Base-by-base conservation (phyloP, 2,113 vertebrate species). In the Drymodes brunneopygia region DNA sequence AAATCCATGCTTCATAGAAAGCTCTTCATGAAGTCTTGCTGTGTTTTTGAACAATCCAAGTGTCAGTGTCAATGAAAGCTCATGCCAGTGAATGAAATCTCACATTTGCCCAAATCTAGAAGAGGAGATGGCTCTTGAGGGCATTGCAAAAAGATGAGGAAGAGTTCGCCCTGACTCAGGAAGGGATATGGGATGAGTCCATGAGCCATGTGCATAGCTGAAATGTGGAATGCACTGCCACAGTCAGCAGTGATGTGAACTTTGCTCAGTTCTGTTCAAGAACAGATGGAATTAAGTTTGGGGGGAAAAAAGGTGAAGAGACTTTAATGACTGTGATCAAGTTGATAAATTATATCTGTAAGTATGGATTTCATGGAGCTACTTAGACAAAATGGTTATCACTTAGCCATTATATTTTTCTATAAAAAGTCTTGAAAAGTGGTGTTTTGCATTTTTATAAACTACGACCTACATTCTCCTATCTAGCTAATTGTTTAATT, bases 231-330 rank as follows among this genome's bases (percentile, higher is more conserved):
- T 12, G 17, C 3, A 23, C 36, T 80, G 40, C 53, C 61, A 71
- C 29, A 12, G 11, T 21, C 24, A 56, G 20, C 19, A 75, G 36
- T 35, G 29, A 33, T 38, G 16, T 10, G 29, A 70, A 64, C 8
- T 86, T 80, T 23, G 4, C 21, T 80, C 40, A 40, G 7, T 20
- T 74, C 8, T 74, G 5, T 72, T 69, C 27, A 75, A 79, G 22
- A 73, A 35, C 6, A 56, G 6, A 27, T 10, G 14, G 4, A 73
- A 87, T 57, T 56, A 33, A 27, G 6, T 61, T 54, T 8, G 6
- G 9, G 1, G 7, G 1, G 0, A 1, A 74, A 44, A 54, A 64
- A 12, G 71, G 4, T 10, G 2, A 20, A 51, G 9, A n/a, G 45
- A 23, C 2, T 70, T 51, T 20, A 57, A 24, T 42, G 22, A 9